Conservation (phyloP, 2,113 vertebrate genomes). For the Ciconia maguari region DNA sequence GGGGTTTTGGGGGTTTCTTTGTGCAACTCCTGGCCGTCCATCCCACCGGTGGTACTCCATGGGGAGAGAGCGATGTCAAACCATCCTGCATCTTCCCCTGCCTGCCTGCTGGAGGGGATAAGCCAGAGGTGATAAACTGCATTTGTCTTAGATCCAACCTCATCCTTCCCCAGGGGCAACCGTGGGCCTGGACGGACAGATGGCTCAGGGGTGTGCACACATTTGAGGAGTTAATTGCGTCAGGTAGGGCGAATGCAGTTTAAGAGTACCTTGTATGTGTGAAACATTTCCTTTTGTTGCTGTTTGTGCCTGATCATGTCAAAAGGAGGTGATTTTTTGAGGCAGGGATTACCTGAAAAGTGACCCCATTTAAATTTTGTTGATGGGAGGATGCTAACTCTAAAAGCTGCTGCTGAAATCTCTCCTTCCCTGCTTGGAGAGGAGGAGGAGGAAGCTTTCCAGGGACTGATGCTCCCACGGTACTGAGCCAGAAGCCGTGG, state of each 20-base stretch:
- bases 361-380: accelerated
- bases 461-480: not conserved
- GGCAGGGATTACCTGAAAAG: not conserved
- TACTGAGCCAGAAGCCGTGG: not conserved
- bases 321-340: not conserved
- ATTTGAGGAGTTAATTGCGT: not conserved
- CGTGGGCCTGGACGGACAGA: not conserved
- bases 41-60: accelerated
- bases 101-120: not conserved
- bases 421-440: not conserved
- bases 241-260: accelerated
- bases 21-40: accelerated
- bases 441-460: not conserved
- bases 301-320: not conserved
- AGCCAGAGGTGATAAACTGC: not conserved
- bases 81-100: not conserved
- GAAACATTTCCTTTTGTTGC: not conserved
- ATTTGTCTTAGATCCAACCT: not conserved
- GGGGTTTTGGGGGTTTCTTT: not conserved
- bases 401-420: not conserved
- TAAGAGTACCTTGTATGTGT: accelerated
- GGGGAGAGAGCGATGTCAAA: not conserved
- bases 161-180: not conserved
- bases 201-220: accelerated
- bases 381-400: not conserved